These are phyloP conservation scores for Ctenomys sociabilis DNA, from an alignment of 2,113 vertebrate genomes.

Conservation along the genomic window DNA sequence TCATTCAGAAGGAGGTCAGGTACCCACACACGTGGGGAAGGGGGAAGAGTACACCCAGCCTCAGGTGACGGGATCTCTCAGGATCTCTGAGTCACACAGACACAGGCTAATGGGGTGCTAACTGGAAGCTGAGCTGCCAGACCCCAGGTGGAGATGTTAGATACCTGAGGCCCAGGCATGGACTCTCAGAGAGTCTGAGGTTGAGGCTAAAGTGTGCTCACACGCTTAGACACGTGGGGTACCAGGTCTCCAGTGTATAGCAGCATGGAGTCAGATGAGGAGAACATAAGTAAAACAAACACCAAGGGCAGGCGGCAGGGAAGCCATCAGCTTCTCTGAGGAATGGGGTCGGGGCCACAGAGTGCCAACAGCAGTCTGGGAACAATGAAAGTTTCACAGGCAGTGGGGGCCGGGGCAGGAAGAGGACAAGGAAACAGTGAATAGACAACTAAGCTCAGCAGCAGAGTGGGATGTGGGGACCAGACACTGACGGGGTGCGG, in stretches of 20 bases:
- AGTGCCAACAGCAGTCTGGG: background rate
- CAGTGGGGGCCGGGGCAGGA: too few species aligned
- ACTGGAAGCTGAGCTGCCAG: accelerated
- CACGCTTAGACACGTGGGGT: accelerated
- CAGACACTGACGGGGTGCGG: background rate
- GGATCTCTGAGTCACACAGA: background rate
- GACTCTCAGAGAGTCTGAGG: too few species aligned
- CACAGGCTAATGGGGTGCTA: accelerated
- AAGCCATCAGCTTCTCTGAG: background rate
- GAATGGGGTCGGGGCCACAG: background rate
- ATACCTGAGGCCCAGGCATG: accelerated
- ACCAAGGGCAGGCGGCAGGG: accelerated
- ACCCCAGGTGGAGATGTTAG: too few species aligned
- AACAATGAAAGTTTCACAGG: accelerated
- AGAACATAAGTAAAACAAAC: background rate
- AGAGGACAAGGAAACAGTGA: accelerated
- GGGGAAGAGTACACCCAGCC: accelerated
- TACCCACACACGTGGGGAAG: accelerated
- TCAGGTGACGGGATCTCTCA: background rate
- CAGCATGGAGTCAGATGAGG: background rate
- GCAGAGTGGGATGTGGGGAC: background rate
- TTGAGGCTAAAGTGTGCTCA: background rate
- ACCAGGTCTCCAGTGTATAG: background rate
- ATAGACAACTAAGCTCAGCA: background rate
- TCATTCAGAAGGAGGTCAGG: accelerated